Evolutionary conservation across 53 echinoderm and acorn worm species (phyloP).

Genomic region (Crossaster papposus): DNA sequence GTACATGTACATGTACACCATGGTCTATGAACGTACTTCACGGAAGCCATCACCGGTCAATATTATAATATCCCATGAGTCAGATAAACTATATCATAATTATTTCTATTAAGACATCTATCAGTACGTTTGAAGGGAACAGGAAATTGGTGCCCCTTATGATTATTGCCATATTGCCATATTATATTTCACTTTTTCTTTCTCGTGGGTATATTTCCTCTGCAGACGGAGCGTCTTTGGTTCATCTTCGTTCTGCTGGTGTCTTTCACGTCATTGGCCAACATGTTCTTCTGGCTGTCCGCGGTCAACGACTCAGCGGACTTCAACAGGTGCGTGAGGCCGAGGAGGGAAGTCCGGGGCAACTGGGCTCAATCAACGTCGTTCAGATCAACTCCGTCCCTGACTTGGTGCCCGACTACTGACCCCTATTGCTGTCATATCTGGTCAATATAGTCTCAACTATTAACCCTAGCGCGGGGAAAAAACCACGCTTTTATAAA

Average conservation of each 20-base stretch:
- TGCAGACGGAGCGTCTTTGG: constrained; percentile 86
- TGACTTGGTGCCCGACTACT: not conserved
- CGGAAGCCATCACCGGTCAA: not conserved
- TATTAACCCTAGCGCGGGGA: not conserved
- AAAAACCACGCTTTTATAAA: too few species aligned
- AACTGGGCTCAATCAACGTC: not conserved
- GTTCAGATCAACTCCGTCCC: not conserved
- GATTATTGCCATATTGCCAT: not conserved
- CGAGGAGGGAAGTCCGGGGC: not conserved
- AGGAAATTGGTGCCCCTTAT: not conserved
- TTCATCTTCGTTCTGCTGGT: constrained; percentile 81
- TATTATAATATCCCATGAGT: not conserved
- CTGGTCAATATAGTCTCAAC: not conserved
- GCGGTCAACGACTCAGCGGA: constrained; percentile 66
- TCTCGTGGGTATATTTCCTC: not conserved
- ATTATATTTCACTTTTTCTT: not conserved
- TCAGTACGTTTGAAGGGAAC: not conserved
- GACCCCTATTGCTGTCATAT: not conserved
- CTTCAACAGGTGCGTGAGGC: constrained; percentile 72
- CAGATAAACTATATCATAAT: not conserved
- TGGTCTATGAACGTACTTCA: too few species aligned
- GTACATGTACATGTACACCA: too few species aligned
- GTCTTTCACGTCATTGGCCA: constrained; percentile 70
- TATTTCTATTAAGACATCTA: constrained; percentile 22
- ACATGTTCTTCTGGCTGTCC: constrained; percentile 87